Base-by-base conservation (phyloP, 2,113 vertebrate genomes). In the Neolamprologus modestus region DNA sequence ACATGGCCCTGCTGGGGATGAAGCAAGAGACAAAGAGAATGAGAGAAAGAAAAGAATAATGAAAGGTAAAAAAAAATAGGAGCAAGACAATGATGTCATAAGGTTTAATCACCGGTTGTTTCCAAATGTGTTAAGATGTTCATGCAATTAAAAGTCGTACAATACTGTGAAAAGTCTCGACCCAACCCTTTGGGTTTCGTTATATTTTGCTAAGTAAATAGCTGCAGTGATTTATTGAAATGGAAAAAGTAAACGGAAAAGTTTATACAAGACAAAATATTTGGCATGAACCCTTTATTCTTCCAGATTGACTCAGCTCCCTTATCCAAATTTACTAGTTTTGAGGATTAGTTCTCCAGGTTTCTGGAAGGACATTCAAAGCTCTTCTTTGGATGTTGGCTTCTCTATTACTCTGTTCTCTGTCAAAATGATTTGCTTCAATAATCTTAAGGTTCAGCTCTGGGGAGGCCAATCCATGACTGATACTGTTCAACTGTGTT, bases 1-100 rank as follows among this genome's bases (percentile, higher is more conserved):
- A 94, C 95, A 89, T 4, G 50, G 89, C 71, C 84, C 92, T 88
- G 92, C 83, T 76, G 89, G 89, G 87, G 79, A 94, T n/a, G 53
- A 47, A 88, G 79, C 9, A 3, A 84, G 88, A 90, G 91, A 89
- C 83, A 91, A 89, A 92, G 84, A 87, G 78, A 87, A 54, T 2
- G 88, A 87, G 68, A 61, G 40, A 33, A 81, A 33, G 52, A 50
- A 63, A 59, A 57, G 66, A 92, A 87, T 17, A 89, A 86, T 42
- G 83, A 42, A 87, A 85, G 45, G 28, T 80, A 50, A 89, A 79
- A 40, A 68, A n/a, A 68, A 37, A 35, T 6, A 33, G 40, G 53
- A 40, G 61, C 13, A 31, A 85, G n/a, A 78, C 83, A 31, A 86
- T 81, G 81, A 91, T 16, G 52, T n/a, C 42, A 53, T 31, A 10